Evolutionary conservation across 2,797 vertebrate genomes (phyloP).

Genomic region (Kryptolebias ocellatus): DNA sequence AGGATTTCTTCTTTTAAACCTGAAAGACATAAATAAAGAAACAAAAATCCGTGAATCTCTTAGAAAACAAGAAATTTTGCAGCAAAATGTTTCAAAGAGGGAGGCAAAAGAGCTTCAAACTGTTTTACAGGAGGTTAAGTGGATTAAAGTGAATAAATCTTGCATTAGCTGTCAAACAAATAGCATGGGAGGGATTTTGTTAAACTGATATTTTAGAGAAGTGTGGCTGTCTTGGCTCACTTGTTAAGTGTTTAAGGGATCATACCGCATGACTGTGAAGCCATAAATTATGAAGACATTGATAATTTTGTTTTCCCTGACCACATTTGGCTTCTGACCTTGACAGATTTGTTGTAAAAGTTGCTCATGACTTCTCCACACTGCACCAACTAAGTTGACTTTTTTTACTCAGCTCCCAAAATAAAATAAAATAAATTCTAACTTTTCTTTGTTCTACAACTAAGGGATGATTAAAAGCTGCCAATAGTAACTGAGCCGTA

Average conservation of each 20-base stretch:
- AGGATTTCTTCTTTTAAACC: slow-evolving; percentile 39
- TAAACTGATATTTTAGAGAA: too few relatives aligned
- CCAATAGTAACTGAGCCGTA: background rate
- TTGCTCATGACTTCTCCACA: background rate
- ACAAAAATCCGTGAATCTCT: background rate
- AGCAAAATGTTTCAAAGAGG: background rate
- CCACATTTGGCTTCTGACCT: background rate
- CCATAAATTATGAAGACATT: background rate
- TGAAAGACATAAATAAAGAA: slow-evolving; percentile 45
- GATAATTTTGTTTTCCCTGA: background rate
- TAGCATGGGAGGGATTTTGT: too few relatives aligned
- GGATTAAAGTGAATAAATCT: background rate
- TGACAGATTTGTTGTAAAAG: background rate
- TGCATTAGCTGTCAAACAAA: too few relatives aligned
- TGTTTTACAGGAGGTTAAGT: background rate
- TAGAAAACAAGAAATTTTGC: background rate
- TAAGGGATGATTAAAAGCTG: background rate
- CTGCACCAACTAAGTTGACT: background rate
- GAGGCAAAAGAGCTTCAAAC: background rate
- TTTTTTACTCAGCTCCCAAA: background rate
- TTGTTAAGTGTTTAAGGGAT: too few relatives aligned
- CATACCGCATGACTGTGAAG: too few relatives aligned
- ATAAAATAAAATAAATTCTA: background rate
- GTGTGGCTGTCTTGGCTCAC: too few relatives aligned
- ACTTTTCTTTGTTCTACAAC: background rate